Conservation (phyloP, 1,140 invertebrate species). For the Brachionus rubens region DNA sequence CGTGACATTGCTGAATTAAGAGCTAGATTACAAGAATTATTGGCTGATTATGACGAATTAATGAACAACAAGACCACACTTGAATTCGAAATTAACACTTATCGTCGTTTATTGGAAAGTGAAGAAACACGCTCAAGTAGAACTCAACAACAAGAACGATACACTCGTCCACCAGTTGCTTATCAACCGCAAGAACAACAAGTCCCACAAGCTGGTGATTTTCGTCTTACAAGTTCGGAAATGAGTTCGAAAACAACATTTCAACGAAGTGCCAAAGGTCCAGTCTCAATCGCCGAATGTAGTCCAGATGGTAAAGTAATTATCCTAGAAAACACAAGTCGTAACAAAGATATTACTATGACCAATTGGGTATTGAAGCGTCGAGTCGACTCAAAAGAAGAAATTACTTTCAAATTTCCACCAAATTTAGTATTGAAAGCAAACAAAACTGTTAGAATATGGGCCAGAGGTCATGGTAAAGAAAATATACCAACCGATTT, state of each 20-base stretch:
- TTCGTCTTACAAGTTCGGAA: conserved; percentile 59
- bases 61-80: conserved; percentile 60
- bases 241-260: conserved; percentile 64
- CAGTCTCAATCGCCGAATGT: conserved; percentile 61
- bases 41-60: conserved; percentile 59
- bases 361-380: conserved; percentile 30
- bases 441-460: conserved; percentile 44
- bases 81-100: conserved; percentile 58
- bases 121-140: conserved; percentile 52
- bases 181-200: not conserved
- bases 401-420: conserved; percentile 42
- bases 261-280: conserved; percentile 62
- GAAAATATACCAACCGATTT: conserved; percentile 38
- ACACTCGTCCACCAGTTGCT: not conserved
- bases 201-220: not conserved
- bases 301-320: conserved; percentile 63
- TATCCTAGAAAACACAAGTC: conserved; percentile 61
- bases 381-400: conserved; percentile 43
- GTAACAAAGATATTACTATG: conserved; percentile 50
- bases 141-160: not conserved
- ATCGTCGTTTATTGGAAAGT: conserved; percentile 57
- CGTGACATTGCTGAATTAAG: conserved; percentile 55
- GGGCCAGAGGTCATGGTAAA: conserved; percentile 41
- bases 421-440: conserved; percentile 25
- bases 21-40: conserved; percentile 57